Evolutionary conservation across 2,797 vertebrate species (phyloP).

Genomic region (Ceryle rudis): DNA sequence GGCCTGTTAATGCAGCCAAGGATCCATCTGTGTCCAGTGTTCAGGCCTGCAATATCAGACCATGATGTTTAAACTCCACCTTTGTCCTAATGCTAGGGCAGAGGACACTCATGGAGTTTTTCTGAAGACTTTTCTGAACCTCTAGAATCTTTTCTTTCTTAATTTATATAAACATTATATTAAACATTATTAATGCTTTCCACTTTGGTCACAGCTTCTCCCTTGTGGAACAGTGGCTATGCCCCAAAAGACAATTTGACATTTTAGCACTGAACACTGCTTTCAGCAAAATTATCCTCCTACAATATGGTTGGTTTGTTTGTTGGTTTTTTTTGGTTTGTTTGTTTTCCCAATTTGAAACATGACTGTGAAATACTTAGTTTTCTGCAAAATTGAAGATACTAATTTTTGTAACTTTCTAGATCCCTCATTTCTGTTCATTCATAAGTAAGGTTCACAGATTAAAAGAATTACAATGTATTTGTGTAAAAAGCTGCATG

Average conservation of each 20-base stretch:
- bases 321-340: not conserved
- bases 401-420: not conserved
- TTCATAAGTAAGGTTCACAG: not conserved
- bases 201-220: not conserved
- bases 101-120: not conserved
- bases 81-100: not conserved
- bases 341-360: not conserved
- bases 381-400: not conserved
- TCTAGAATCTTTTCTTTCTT: not conserved
- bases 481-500: not conserved
- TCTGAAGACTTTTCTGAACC: not conserved
- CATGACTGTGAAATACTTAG: not conserved
- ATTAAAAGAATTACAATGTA: not conserved
- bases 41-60: not conserved
- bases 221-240: not conserved
- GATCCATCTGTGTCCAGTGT: rapidly evolving
- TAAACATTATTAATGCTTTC: not conserved
- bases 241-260: not conserved
- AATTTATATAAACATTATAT: not conserved
- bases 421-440: not conserved
- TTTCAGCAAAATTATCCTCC: not conserved
- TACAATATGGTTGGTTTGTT: not conserved
- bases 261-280: not conserved
- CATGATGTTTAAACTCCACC: not conserved
- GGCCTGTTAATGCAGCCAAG: not conserved